Conservation (phyloP, 2,113 vertebrate species). For the Nestor notabilis region DNA sequence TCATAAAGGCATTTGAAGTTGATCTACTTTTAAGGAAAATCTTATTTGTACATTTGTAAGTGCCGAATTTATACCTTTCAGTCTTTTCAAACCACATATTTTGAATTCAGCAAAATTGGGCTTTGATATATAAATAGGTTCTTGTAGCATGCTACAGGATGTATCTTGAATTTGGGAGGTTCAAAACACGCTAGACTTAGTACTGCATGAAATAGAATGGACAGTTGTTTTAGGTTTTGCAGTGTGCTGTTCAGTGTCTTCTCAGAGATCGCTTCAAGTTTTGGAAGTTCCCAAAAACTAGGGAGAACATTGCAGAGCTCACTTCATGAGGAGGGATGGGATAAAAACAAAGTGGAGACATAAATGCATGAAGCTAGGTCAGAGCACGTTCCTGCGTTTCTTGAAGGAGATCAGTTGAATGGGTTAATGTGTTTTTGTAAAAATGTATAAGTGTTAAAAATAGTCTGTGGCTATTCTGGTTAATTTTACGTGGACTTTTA, state of each 20-base stretch:
- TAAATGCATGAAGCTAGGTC: not conserved
- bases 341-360: not conserved
- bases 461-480: not conserved
- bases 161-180: not conserved
- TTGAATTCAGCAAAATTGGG: not conserved
- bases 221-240: not conserved
- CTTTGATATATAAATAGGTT: not conserved
- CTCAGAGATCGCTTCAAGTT: not conserved
- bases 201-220: not conserved
- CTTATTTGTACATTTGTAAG: not conserved
- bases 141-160: not conserved
- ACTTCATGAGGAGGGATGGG: not conserved
- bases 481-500: not conserved
- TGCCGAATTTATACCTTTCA: not conserved
- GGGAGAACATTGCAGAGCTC: not conserved
- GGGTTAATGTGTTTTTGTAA: not conserved
- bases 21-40: not conserved
- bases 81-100: not conserved
- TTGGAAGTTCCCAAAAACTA: not conserved
- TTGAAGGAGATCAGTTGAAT: not conserved
- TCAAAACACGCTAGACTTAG: not conserved
- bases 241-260: not conserved
- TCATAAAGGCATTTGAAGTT: not conserved
- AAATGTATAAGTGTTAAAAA: not conserved
- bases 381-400: not conserved